Evolutionary conservation across 2,888 invertebrate genomes (phyloP).

Genomic region (Leptinotarsa rubiginosa): DNA sequence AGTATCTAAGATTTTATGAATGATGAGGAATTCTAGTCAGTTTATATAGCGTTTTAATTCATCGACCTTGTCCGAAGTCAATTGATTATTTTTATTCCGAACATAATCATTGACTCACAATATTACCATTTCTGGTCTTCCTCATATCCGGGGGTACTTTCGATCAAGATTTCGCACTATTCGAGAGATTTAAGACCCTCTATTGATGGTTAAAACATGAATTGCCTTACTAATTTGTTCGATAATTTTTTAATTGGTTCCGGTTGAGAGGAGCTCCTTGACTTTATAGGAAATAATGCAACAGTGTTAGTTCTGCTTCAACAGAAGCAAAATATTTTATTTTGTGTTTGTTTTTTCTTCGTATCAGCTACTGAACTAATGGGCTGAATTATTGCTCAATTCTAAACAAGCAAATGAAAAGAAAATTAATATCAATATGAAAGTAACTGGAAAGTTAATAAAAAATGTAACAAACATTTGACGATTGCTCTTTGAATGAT

Average conservation of each 20-base stretch:
- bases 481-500: too few relatives aligned
- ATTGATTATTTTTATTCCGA: slow-evolving; percentile 3
- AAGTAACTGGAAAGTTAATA: too few relatives aligned
- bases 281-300: not conserved
- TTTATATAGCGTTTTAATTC: slow-evolving; percentile 14
- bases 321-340: too few relatives aligned
- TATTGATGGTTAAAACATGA: not conserved
- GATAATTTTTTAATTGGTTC: not conserved
- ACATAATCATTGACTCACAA: not conserved
- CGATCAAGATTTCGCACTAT: not conserved
- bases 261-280: not conserved
- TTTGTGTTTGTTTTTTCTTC: too few relatives aligned
- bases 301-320: not conserved
- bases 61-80: slow-evolving; percentile 3
- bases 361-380: too few relatives aligned
- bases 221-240: not conserved
- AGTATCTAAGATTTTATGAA: slow-evolving; percentile 10
- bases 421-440: too few relatives aligned
- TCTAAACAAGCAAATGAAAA: too few relatives aligned
- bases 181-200: not conserved
- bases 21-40: slow-evolving; percentile 13
- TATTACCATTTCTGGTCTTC: slow-evolving; percentile 20
- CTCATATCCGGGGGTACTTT: slow-evolving; percentile 4
- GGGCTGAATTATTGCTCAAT: too few relatives aligned
- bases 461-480: too few relatives aligned